These are phyloP conservation scores for Psilopsiagon aymara DNA, from an alignment of 2,113 vertebrate species.

Conservation along the genomic window DNA sequence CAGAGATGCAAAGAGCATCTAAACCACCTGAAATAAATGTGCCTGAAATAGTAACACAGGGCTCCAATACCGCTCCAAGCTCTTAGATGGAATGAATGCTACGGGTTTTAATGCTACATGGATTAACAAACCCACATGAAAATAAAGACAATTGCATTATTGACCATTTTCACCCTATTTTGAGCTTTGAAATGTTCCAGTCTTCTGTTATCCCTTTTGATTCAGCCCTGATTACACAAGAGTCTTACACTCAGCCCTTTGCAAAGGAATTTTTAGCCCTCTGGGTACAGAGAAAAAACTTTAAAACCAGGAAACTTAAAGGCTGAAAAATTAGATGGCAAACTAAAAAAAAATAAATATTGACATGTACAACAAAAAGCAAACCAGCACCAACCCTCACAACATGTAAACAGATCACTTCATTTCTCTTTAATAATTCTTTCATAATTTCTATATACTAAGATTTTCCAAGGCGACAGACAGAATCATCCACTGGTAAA, in stretches of 20 bases:
- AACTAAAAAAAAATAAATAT: neutral
- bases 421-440: neutral
- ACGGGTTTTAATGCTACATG: neutral
- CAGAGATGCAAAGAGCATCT: neutral
- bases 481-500: neutral
- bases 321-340: neutral
- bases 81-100: neutral
- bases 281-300: neutral
- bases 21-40: neutral
- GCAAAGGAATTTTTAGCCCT: neutral
- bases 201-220: neutral
- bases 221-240: neutral
- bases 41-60: neutral
- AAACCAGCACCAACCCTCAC: neutral
- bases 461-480: neutral
- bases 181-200: neutral
- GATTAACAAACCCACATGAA: neutral
- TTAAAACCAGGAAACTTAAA: neutral
- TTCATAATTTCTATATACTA: neutral
- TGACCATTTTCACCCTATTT: neutral
- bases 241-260: neutral
- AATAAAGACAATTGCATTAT: neutral
- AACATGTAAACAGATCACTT: neutral
- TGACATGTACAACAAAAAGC: neutral
- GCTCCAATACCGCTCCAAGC: neutral